Evolutionary conservation across 2,888 invertebrate genomes (phyloP), one percentile per base, ranked within the genome.

Genomic region (Theretra japonica): DNA sequence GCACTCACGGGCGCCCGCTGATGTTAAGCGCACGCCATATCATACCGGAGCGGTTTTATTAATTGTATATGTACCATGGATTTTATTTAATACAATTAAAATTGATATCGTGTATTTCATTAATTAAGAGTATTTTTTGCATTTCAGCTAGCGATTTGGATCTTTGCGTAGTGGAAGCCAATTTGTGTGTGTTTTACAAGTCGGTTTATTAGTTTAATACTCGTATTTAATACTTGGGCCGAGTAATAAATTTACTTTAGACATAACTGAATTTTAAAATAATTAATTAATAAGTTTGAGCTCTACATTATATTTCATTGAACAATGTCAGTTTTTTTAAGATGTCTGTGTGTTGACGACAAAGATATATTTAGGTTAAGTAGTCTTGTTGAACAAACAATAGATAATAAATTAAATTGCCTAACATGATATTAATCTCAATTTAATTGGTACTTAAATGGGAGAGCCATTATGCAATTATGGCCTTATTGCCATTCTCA

Each of bases 401-500:
- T 62, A 62, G 41, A 62, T 41, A 41, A 62, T 62, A 62, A 41
- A 62, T 62, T 60, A 60, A n/a, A 60, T 30, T 62, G 62, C n/a
- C 33, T 33, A 62, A 33, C 62, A 62, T n/a, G 62, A 41, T 41
- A 62, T 62, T 41, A 62, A 62, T 62, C 62, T 62, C 21, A 41
- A 62, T 41, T 62, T 62, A 62, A 62, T 62, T 62, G 62, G 62
- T 41, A 41, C 62, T 62, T 41, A 62, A 62, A 62, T 62, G 41
- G 62, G 33, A 21, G 11, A 41, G 21, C 62, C 11, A 21, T 62
- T 62, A 62, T 62, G 33, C 33, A 62, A 41, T 60, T 60, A 62
- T 62, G 62, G 62, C 41, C 33, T 41, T 62, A 62, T 15, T 62
- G 41, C 62, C 33, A 62, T 62, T 62, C 21, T 62, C 41, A 33